Base-by-base conservation (phyloP, 2,888 invertebrate species). In the Hyposoter dolosus region DNA sequence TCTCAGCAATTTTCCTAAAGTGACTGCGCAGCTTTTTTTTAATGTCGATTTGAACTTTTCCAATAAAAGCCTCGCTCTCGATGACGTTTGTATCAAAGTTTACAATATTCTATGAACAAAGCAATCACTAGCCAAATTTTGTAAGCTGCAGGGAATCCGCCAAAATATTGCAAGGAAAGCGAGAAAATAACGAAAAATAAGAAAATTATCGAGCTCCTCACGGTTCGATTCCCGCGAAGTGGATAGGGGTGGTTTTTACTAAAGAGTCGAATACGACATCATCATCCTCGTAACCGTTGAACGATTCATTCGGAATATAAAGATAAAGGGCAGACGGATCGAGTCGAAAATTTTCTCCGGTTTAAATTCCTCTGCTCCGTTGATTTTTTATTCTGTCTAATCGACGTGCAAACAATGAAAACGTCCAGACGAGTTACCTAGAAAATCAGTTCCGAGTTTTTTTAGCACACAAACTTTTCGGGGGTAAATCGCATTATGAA, bases 261-360 rank as follows among this genome's bases (percentile, higher is more conserved):
- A 65, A n/a, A 65, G n/a, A 35, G 65, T 35, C 17, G 35, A 74
- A 56, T n/a, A 32, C 53, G 71, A 45, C 56, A 12, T 23, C 23
- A 12, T 23, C 66, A 56, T 32, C 23, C 78, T 56, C 53, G 66
- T 78, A 72, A 65, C 66, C 65, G 65, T 78, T 78, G 72, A 72
- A 72, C 78, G 78, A 78, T 72, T 83, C 66, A 78, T 83, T 65
- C 45, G 53, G 45, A 60, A 69, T 43, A 69, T 43, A 69, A 76
- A 72, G 50, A 72, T 72, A 72, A 72, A 66, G 65, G 78, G 76
- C 17, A 40, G 71, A 78, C 45, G 65, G 45, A 77, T 50, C 60
- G 63, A 71, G 32, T 68, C 40, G 75, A 53, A 75, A 63, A 79
- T 79, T 43, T 40, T 40, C 71, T 28, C 35, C 50, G 23, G 50